Base-by-base conservation (phyloP, 2,797 vertebrate genomes). In the Xenentodon cancila region DNA sequence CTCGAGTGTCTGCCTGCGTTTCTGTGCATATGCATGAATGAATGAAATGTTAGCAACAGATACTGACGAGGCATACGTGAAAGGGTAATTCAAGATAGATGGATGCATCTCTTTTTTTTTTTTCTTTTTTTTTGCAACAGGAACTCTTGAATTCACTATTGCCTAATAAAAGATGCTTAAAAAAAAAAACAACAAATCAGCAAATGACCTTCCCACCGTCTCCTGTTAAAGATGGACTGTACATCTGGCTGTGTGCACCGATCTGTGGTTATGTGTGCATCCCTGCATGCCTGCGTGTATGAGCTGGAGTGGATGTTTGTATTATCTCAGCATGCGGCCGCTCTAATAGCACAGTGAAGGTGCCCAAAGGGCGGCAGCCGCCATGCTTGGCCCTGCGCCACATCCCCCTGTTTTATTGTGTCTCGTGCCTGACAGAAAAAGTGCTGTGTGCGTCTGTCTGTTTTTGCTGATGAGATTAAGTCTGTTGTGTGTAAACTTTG, bases 331-430 rank as follows among this genome's bases (percentile, higher is more conserved):
- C 78, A 53, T 86, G 86, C 71, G 73, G 49, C 75, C 62, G 65
- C 64, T 32, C 68, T 92, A 90, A 92, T 92, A 85, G 68, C 82
- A 62, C 71, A 53, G 64, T 44, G 65, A 77, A 71, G 61, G 56
- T 81, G 68, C 74, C 83, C 46, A 60, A 53, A 64, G 68, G 82
- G 72, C 44, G 27, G 61, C 81, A 73, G 81, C 73, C 58, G 27
- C 53, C 71, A 51, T 81, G 22, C 67, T 79, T 85, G 86, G 82
- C 81, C 21, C 52, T 19, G 9, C 1, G 71, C 86, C 77, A 82
- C 82, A 73, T 77, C 78, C 80, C 71, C 54, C 77, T n/a, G 4
- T 91, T 92, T 92, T 91, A 89, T 88, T 90, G 81, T 75, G 84
- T 85, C 87, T 90, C 62, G 46, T 76, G 84, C 47, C 67, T 66